Evolutionary conservation across 1,140 invertebrate genomes (phyloP).

Genomic region (Cyclina sinensis): DNA sequence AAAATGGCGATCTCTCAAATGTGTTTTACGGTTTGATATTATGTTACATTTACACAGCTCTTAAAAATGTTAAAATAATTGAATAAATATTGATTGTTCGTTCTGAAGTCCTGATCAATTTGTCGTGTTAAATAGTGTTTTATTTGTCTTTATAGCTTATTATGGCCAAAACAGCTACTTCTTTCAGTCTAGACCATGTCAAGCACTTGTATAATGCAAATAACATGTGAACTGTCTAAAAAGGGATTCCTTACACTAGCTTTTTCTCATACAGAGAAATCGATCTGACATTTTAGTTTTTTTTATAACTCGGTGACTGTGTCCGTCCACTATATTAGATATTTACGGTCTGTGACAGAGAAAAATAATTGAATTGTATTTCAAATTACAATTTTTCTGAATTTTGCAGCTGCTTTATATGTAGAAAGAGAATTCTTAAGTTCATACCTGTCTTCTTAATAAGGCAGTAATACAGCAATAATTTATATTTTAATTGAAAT

Average conservation of each 20-base stretch:
- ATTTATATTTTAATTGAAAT: too few relatives aligned
- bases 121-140: slow-evolving; percentile 38
- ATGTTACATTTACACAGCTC: slow-evolving; percentile 50
- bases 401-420: too few relatives aligned
- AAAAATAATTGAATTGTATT: too few relatives aligned
- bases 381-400: too few relatives aligned
- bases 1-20: background rate
- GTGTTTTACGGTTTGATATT: slow-evolving; percentile 13
- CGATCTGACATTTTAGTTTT: too few relatives aligned
- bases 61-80: slow-evolving; percentile 44
- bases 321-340: too few relatives aligned
- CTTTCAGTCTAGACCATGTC: background rate
- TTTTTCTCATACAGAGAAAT: too few relatives aligned
- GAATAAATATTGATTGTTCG: slow-evolving; percentile 49
- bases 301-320: too few relatives aligned
- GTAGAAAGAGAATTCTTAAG: too few relatives aligned
- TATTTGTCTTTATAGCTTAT: background rate
- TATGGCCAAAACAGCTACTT: slow-evolving; percentile 28
- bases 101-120: background rate
- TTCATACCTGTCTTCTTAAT: too few relatives aligned
- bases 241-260: background rate
- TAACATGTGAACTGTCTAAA: background rate
- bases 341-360: too few relatives aligned
- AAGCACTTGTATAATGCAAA: background rate
- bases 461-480: too few relatives aligned